These are phyloP conservation scores for Pseudococcus longispinus DNA, from an alignment of 2,888 invertebrate species.

Conservation along the genomic window DNA sequence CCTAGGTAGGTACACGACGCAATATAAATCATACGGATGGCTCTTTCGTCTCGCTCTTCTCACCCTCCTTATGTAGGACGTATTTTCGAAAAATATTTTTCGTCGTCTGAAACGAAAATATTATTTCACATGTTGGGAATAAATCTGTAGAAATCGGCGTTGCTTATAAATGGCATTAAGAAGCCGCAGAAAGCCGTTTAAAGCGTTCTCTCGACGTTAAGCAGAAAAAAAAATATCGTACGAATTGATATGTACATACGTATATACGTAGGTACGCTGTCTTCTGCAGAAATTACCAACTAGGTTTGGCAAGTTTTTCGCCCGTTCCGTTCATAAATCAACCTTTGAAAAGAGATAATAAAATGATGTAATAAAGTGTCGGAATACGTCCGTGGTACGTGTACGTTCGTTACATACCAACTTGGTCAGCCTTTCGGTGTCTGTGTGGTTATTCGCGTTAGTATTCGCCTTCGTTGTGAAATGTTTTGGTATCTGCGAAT, in stretches of 20 bases:
- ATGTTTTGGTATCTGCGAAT: no score
- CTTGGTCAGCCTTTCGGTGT: no score
- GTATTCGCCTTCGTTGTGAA: no score
- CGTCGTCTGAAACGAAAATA: not conserved
- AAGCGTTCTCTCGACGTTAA: not conserved
- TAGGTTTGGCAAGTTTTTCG: not conserved
- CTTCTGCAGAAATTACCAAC: not conserved
- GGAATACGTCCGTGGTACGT: not conserved
- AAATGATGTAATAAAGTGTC: conserved; percentile 24
- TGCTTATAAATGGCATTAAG: conserved; percentile 6
- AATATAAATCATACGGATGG: not conserved
- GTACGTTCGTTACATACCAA: no score
- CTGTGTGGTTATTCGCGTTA: no score
- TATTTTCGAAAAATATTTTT: not conserved
- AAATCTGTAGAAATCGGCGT: not conserved
- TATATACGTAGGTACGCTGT: not conserved
- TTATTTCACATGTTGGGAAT: not conserved
- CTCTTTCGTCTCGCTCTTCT: not conserved
- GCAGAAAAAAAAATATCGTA: not conserved
- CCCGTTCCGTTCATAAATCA: conserved; percentile 8
- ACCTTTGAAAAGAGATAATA: conserved; percentile 26
- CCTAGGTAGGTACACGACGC: not conserved
- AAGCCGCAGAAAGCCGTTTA: not conserved
- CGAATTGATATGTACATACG: not conserved
- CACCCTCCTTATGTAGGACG: not conserved